Conservation (phyloP, 2,797 vertebrate species). For the Mastacembelus armatus region DNA sequence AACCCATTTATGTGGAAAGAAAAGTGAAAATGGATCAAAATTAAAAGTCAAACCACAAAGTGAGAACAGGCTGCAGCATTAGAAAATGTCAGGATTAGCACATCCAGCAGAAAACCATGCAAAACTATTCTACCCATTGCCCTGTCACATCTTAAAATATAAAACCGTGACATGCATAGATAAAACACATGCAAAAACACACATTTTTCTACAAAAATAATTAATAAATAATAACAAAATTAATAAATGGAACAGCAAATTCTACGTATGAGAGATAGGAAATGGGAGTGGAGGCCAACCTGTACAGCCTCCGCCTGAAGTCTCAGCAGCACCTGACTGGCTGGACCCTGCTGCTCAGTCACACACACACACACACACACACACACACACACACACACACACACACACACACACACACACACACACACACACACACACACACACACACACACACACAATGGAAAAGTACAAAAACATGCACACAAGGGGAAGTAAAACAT, state of each 20-base stretch:
- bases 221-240: too few species aligned
- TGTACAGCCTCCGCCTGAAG: conserved; percentile 65
- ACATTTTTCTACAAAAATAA: not conserved
- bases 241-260: not conserved
- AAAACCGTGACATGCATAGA: not conserved
- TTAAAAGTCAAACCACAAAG: not conserved
- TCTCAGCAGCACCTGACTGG: conserved; percentile 69
- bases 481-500: conserved; percentile 35
- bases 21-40: not conserved
- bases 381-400: conserved; percentile 13
- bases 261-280: conserved; percentile 24
- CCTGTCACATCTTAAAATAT: not conserved
- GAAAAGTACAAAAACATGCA: conserved; percentile 36
- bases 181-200: conserved; percentile 33
- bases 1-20: not conserved
- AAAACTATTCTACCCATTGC: not conserved
- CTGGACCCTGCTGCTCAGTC: conserved; percentile 77
- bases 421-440: conserved; percentile 36
- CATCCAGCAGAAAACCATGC: conserved; percentile 17
- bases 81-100: not conserved
- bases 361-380: conserved; percentile 7
- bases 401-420: too few species aligned
- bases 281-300: conserved; percentile 70
- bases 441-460: conserved; percentile 1
- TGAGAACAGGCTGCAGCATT: not conserved